These are phyloP conservation scores for Anastatus disparis DNA, from an alignment of 1,140 invertebrate species.

Conservation along the genomic window DNA sequence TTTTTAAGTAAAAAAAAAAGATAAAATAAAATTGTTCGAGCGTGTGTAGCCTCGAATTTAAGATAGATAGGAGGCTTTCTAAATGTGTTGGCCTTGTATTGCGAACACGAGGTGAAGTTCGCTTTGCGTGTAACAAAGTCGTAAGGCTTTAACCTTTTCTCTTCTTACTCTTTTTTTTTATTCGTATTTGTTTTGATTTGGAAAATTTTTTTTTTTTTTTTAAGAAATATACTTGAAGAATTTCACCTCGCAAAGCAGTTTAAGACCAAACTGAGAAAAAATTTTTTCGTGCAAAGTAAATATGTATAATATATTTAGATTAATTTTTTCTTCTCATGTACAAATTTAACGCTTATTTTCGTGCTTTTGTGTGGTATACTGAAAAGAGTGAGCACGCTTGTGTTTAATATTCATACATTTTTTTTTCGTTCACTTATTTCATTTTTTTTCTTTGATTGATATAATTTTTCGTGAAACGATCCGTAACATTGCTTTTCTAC, in stretches of 20 bases:
- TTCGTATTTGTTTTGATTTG: background rate
- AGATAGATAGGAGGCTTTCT: too few species aligned
- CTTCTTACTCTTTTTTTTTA: background rate
- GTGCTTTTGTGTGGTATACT: conserved; percentile 13
- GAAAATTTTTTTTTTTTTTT: background rate
- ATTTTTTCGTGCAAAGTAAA: conserved; percentile 16
- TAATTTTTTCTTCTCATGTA: background rate
- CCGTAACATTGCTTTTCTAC: too few species aligned
- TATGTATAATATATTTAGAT: background rate
- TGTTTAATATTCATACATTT: conserved; percentile 6
- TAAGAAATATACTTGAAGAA: background rate
- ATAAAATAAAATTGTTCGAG: too few species aligned
- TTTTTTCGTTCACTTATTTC: background rate
- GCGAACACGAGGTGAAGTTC: background rate
- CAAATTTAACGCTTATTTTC: background rate
- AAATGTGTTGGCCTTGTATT: conserved; percentile 1
- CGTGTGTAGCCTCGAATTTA: background rate
- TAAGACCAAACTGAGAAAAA: too few species aligned
- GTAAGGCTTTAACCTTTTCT: background rate
- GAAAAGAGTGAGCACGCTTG: conserved; percentile 13
- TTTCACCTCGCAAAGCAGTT: background rate
- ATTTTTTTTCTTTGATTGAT: background rate
- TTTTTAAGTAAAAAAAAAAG: too few species aligned
- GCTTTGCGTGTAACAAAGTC: background rate
- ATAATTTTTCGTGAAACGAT: background rate